Percentiles rank a stretch among this genome's conserved stretches.
Evolutionary conservation across 1,140 invertebrate species (phyloP).

Genomic region (Sogatella furcifera): DNA sequence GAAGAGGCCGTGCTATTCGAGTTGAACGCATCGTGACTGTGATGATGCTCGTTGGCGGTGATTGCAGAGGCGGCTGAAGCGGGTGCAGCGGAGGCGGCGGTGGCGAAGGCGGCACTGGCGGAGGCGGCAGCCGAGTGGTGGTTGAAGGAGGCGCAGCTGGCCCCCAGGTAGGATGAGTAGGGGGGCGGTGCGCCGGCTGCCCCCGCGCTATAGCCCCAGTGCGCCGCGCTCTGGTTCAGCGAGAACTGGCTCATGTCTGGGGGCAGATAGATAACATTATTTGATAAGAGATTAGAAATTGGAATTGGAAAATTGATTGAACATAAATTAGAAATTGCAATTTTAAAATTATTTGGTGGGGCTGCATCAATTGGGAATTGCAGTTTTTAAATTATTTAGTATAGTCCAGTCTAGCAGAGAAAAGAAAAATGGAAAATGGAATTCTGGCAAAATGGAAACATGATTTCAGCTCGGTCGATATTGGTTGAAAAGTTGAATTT

Average conservation of each 20-base stretch:
- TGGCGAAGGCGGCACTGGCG: conserved; percentile 37
- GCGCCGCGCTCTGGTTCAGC: conserved; percentile 65
- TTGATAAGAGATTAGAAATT: too few relatives aligned
- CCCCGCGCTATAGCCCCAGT: conserved; percentile 73
- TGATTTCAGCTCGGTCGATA: too few relatives aligned
- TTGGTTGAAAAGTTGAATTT: too few relatives aligned
- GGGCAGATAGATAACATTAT: neutral
- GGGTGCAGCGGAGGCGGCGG: conserved; percentile 40
- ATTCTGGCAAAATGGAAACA: too few relatives aligned
- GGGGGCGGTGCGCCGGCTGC: conserved; percentile 63
- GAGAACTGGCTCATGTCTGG: conserved; percentile 69
- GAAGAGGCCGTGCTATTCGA: conserved; percentile 30
- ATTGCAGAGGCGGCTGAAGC: conserved; percentile 39
- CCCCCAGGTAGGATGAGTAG: conserved; percentile 61
- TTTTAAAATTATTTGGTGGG: too few relatives aligned
- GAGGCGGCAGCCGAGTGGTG: conserved; percentile 60
- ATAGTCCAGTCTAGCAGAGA: too few relatives aligned
- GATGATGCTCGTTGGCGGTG: conserved; percentile 1
- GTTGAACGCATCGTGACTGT: conserved; percentile 43
- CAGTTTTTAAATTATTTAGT: too few relatives aligned
- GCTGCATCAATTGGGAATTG: too few relatives aligned
- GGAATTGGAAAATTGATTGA: too few relatives aligned
- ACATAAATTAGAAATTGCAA: too few relatives aligned
- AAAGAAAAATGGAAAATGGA: too few relatives aligned
- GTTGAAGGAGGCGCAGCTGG: conserved; percentile 47